These are phyloP conservation scores for Empis stercorea DNA, from an alignment of 2,888 invertebrate species.

Conservation along the genomic window DNA sequence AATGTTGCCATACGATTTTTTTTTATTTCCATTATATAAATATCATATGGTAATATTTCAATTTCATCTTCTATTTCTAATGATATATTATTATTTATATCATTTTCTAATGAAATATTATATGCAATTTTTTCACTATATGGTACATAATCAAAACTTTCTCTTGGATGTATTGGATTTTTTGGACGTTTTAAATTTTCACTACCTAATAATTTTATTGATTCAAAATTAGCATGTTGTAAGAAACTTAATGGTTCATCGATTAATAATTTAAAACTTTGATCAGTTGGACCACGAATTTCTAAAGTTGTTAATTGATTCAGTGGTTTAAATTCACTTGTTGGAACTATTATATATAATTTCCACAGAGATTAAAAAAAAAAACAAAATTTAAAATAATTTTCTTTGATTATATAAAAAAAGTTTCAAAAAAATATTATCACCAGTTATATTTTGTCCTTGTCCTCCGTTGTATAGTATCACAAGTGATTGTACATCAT, in stretches of 20 bases:
- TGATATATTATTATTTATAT: neutral
- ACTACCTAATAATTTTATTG: slow-evolving; percentile 35
- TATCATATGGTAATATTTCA: slow-evolving; percentile 49
- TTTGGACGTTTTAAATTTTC: slow-evolving; percentile 29
- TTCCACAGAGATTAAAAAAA: too few relatives aligned
- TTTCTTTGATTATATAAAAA: too few relatives aligned
- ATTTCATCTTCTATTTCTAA: slow-evolving; percentile 30
- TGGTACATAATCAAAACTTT: slow-evolving; percentile 32
- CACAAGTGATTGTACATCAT: slow-evolving; percentile 41
- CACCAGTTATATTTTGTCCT: slow-evolving; percentile 27
- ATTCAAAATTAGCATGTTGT: slow-evolving; percentile 43
- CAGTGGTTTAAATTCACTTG: slow-evolving; percentile 26
- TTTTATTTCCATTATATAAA: slow-evolving; percentile 43
- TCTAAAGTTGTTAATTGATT: slow-evolving; percentile 44
- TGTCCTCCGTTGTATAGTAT: slow-evolving; percentile 43
- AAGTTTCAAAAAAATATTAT: too few relatives aligned
- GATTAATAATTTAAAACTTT: slow-evolving; percentile 36
- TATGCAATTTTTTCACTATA: slow-evolving; percentile 24
- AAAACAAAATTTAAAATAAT: too few relatives aligned
- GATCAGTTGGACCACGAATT: slow-evolving; percentile 42
- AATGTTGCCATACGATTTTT: slow-evolving; percentile 34
- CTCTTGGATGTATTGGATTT: slow-evolving; percentile 27
- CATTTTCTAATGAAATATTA: slow-evolving; percentile 19
- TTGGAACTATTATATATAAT: too few relatives aligned
- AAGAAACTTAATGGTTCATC: slow-evolving; percentile 38